Base-by-base conservation (phyloP, 2,888 invertebrate species). In the Vandiemenella viatica region DNA sequence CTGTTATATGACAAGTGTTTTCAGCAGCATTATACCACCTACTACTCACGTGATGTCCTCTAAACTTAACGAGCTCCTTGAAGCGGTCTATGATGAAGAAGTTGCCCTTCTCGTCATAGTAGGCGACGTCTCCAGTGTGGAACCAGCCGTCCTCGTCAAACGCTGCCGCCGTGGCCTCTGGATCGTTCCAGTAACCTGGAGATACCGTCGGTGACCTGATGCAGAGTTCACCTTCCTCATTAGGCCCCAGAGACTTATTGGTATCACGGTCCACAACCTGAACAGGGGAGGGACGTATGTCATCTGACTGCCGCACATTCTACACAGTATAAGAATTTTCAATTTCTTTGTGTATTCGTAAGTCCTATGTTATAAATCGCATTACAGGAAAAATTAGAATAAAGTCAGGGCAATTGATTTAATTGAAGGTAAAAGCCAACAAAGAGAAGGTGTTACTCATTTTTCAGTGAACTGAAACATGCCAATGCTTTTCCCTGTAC, bases 21-120 rank as follows among this genome's bases (percentile, higher is more conserved):
- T n/a, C n/a, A n/a, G n/a, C n/a, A n/a, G n/a, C n/a, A n/a, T n/a
- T n/a, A n/a, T n/a, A n/a, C n/a, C n/a, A n/a, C n/a, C n/a, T 6
- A 16, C 6, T n/a, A 38, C 38, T 38, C 38, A 72, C 73, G 64
- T 75, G 75, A 60, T 79, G 83, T 37, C 82, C 89, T 64, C 91
- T 90, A 61, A 86, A 89, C 64, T 92, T 92, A 59, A 92, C 91
- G 22, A 92, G 75, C 62, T 91, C 90, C 63, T 92, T 92, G 18
- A 89, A 68, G 51, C 92, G 70, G 63, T 90, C 92, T 2, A 89
- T 83, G 54, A 91, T 78, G 60, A 75, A 89, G 65, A 88, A 83
- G 63, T 74, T 79, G 1, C 79, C 80, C 15, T 88, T 79, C 1
- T 75, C 65, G 60, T 90, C 87, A 57, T 79, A 85, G 63, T 84